Conservation (phyloP, 2,888 invertebrate species). For the Yponomeuta evonymella region DNA sequence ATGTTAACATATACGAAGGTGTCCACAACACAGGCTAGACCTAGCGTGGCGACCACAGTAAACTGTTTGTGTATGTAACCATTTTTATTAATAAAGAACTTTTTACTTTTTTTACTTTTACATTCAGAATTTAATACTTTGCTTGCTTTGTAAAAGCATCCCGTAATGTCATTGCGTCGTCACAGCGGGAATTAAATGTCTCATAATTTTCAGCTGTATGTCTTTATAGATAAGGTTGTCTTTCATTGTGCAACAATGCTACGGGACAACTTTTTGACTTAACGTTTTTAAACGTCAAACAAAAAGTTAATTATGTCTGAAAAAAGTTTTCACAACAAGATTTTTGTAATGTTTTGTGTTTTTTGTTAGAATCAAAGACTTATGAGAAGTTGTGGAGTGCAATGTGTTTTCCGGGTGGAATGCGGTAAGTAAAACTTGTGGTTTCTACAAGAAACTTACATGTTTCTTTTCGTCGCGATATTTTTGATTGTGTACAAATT, state of each 20-base stretch:
- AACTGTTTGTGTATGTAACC: no score
- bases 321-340: neutral
- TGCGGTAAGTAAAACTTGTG: neutral
- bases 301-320: neutral
- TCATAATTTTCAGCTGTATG: no score
- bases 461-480: neutral
- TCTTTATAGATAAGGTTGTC: neutral
- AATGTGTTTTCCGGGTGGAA: neutral
- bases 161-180: neutral
- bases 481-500: slow-evolving; percentile 11
- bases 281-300: neutral
- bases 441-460: neutral
- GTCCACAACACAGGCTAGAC: no score
- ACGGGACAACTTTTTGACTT: neutral
- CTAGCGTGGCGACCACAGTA: no score
- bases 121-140: neutral
- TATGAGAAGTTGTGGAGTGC: neutral
- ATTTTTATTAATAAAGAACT: no score
- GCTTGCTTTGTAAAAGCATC: neutral
- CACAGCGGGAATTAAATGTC: no score
- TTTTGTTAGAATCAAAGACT: neutral
- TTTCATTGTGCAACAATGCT: neutral
- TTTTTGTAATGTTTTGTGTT: neutral
- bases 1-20: no score
- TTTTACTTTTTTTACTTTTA: neutral